Base-by-base conservation (phyloP, 1,140 invertebrate species). In the Zaprionus capensis region DNA sequence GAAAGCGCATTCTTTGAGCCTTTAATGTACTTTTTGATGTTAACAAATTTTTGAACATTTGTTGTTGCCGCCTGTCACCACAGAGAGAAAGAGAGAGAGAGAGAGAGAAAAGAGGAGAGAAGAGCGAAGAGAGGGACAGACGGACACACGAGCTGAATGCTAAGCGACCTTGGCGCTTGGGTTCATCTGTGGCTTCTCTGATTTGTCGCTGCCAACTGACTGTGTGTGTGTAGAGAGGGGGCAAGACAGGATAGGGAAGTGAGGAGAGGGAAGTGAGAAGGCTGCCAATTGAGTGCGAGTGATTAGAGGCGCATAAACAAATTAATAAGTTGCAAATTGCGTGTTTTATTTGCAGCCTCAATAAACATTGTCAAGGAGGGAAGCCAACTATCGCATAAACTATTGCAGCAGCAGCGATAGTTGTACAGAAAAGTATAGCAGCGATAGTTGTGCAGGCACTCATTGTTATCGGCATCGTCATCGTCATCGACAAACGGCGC, bases 11-110 rank as follows among this genome's bases (percentile, higher is more conserved):
- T 88, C 85, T 76, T 85, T 88, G 85, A 88, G 85, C 85, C 85
- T 88, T 88, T 88, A 88, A 88, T 88, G 85, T 88, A 88, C 85
- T 88, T 88, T 88, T 90, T 88, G 85, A 88, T 88, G 85, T 88
- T 88, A 88, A 88, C 85, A 88, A 88, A 88, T 88, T 88, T 87
- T 88, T 90, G 77, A 90, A 90, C 85, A 88, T 88, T 88, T 88
- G 79, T 85, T 87, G 77, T 78, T 88, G 73, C 76, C 77, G 73
- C 76, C 81, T 87, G 70, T 78, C 61, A 72, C 55, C 55, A 67
- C 56, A 17, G 5, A n/a, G 24, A 22, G 31, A 15, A 2, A 34
- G 34, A 56, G 9, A 17, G 26, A 5, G 49, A 17, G 15, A 55
- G 20, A 28, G 24, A 51, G 5, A 20, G 28, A 6, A 28, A 46